Evolutionary conservation across 2,888 invertebrate species (phyloP).

Genomic region (Mesorhabditis sp.): DNA sequence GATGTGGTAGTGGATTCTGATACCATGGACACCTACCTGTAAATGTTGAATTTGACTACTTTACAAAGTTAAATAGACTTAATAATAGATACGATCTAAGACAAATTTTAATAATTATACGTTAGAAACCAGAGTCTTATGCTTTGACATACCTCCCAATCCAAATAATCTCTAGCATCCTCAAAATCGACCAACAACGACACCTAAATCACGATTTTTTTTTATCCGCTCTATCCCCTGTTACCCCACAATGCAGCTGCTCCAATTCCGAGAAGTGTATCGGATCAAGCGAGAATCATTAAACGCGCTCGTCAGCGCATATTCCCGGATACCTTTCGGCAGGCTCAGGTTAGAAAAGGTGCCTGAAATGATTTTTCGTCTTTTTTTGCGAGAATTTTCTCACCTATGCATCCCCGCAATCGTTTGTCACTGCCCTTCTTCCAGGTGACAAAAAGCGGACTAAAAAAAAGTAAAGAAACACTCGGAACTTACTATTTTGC

Average conservation of each 20-base stretch:
- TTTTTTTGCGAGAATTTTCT: neutral
- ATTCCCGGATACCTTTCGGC: slow-evolving; percentile 43
- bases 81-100: too few relatives aligned
- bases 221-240: neutral
- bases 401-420: slow-evolving; percentile 89
- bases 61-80: neutral
- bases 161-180: slow-evolving; percentile 86
- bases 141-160: slow-evolving; percentile 74
- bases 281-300: slow-evolving; percentile 95
- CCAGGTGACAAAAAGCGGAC: slow-evolving; percentile 98
- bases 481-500: slow-evolving; percentile 75
- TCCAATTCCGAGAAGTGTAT: slow-evolving; percentile 88
- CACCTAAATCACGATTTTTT: slow-evolving; percentile 66
- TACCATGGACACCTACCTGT: slow-evolving; percentile 70
- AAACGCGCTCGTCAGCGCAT: slow-evolving; percentile 68
- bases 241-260: slow-evolving; percentile 61
- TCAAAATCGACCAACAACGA: slow-evolving; percentile 94
- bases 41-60: neutral
- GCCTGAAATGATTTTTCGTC: slow-evolving; percentile 58
- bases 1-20: slow-evolving; percentile 95
- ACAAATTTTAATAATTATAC: too few relatives aligned
- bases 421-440: slow-evolving; percentile 91
- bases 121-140: too few relatives aligned
- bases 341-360: slow-evolving; percentile 69
- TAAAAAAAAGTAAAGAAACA: slow-evolving; percentile 59